A percentile compares a stretch with the other conserved stretches of the same genome.
Evolutionary conservation across 2,888 invertebrate species (phyloP).

Genomic region (Chaetoderma sp.): DNA sequence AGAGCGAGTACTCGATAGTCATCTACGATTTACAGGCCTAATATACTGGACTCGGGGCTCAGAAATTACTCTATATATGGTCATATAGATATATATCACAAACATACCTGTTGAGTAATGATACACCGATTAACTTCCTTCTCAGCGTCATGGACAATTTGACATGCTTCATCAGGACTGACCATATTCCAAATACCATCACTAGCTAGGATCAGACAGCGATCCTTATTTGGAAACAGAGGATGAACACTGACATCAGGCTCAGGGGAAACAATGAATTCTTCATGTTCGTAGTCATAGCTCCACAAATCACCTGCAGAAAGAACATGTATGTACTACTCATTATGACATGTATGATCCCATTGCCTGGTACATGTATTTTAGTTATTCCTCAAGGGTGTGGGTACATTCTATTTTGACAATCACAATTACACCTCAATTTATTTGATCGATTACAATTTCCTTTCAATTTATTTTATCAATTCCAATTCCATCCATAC

Average conservation of each 20-base stretch:
- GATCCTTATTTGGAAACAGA: slow-evolving; percentile 76
- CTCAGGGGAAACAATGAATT: slow-evolving; percentile 97
- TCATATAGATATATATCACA: too few relatives aligned
- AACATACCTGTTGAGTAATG: slow-evolving; percentile 57
- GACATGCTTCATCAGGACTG: slow-evolving; percentile 84
- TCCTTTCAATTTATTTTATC: too few relatives aligned
- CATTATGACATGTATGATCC: not conserved
- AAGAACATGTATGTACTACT: slow-evolving; percentile 7
- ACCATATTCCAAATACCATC: slow-evolving; percentile 98
- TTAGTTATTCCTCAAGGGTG: too few relatives aligned
- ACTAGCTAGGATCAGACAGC: slow-evolving; percentile 92
- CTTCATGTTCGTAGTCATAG: slow-evolving; percentile 89
- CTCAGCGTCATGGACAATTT: slow-evolving; percentile 75
- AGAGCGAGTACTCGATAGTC: too few relatives aligned
- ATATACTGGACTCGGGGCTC: too few relatives aligned
- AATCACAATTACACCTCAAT: too few relatives aligned
- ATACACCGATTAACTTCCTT: slow-evolving; percentile 58
- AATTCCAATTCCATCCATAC: too few relatives aligned
- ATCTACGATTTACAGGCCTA: too few relatives aligned
- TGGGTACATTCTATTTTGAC: too few relatives aligned
- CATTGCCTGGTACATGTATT: too few relatives aligned
- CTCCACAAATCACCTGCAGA: slow-evolving; percentile 92
- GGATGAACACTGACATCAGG: slow-evolving; percentile 94
- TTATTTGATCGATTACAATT: too few relatives aligned
- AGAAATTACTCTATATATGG: too few relatives aligned